phyloP scores from a whole-genome alignment of 2,113 vertebrate genomes.

The Lonchura striata region DNA sequence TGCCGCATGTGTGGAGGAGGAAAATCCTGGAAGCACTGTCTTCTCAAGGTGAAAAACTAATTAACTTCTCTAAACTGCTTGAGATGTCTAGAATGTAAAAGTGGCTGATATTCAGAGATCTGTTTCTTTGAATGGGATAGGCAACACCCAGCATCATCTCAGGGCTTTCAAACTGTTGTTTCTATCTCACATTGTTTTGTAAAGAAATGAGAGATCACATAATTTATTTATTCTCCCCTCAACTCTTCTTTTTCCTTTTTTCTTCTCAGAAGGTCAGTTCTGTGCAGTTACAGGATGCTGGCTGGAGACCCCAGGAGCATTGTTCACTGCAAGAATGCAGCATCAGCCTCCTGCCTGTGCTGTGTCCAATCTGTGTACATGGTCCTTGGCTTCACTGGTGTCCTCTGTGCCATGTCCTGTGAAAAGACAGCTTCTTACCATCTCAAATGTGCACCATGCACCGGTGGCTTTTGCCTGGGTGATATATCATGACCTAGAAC shows the following conservation, averaged over 20 bases:
- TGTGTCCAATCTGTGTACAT: background rate
- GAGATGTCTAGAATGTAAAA: background rate
- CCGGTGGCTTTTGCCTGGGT: background rate
- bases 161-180: background rate
- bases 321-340: fast-evolving
- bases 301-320: background rate
- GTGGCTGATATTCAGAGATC: background rate
- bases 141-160: background rate
- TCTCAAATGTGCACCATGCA: background rate
- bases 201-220: background rate
- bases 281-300: background rate
- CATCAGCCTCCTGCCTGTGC: background rate
- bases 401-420: background rate
- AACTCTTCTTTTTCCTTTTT: background rate
- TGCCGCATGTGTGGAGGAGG: background rate
- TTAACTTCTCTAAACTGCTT: background rate
- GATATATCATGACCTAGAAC: background rate
- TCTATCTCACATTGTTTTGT: background rate
- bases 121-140: background rate
- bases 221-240: background rate
- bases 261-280: background rate
- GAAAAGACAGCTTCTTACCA: background rate
- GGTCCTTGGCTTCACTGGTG: background rate
- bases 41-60: background rate
- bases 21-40: background rate